phyloP scores from a whole-genome alignment of 2,797 vertebrate species.

The Pangasius sanitwongsei region DNA sequence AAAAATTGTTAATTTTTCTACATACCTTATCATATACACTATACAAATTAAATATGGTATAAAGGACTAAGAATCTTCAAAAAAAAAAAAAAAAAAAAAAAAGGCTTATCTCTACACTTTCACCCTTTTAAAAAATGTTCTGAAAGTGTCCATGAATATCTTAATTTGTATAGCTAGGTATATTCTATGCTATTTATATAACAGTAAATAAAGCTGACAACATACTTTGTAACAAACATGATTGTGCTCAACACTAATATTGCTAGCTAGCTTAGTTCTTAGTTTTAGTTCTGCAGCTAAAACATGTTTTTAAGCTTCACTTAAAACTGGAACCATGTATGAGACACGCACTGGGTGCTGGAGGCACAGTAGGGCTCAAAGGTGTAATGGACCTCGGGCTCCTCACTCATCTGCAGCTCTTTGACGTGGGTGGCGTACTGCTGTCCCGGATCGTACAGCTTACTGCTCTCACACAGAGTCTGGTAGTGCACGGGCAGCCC shows the following conservation, averaged over 20 bases:
- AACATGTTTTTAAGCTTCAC: not conserved
- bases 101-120: not conserved
- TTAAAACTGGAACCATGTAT: not conserved
- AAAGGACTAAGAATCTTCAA: not conserved
- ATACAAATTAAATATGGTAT: not conserved
- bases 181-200: not conserved
- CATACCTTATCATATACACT: not conserved
- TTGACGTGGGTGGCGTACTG: constrained; percentile 89
- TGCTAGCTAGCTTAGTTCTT: not conserved
- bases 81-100: not conserved
- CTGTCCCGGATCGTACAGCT: constrained; percentile 92
- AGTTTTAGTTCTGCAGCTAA: not conserved
- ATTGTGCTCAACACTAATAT: not conserved
- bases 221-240: not conserved
- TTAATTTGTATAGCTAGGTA: not conserved
- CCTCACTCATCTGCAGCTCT: constrained; percentile 85
- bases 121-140: not conserved
- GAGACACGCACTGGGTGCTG: constrained; percentile 67
- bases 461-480: constrained; percentile 96
- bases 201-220: not conserved
- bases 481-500: constrained; percentile 92
- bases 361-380: constrained; percentile 84
- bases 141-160: not conserved
- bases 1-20: not conserved
- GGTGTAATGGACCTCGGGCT: constrained; percentile 79